Conservation (phyloP, 92 coral and sea anemone species). For the Parazoanthus darwini region DNA sequence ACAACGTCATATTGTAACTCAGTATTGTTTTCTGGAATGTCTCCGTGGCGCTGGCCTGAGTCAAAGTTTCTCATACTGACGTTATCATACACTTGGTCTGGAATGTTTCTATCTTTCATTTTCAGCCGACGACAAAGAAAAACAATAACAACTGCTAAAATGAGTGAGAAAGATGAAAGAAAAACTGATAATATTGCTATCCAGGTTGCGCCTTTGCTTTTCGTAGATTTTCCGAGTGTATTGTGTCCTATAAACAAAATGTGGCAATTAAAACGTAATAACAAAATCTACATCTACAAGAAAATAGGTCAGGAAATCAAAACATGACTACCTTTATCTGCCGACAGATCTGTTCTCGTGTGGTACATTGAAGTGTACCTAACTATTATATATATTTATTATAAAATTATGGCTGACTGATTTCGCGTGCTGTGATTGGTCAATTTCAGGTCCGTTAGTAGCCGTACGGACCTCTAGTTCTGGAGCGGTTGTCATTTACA, state of each 20-base stretch:
- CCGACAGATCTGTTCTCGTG: too few species aligned
- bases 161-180: background rate
- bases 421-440: too few species aligned
- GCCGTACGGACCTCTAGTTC: too few species aligned
- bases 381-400: too few species aligned
- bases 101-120: background rate
- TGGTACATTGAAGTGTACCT: too few species aligned
- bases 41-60: background rate
- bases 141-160: background rate
- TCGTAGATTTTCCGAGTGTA: background rate
- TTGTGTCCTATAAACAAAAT: background rate
- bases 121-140: background rate
- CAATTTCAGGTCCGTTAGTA: too few species aligned
- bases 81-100: background rate
- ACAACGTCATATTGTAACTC: background rate
- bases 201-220: background rate
- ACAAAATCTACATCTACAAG: too few species aligned
- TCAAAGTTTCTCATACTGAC: constrained; percentile 4
- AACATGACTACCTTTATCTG: too few species aligned
- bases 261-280: background rate
- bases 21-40: background rate
- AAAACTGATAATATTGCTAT: background rate
- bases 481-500: too few species aligned
- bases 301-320: too few species aligned
- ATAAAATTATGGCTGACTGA: too few species aligned